Conservation (phyloP, 1,140 invertebrate genomes). For the Drosophila gunungcola region DNA sequence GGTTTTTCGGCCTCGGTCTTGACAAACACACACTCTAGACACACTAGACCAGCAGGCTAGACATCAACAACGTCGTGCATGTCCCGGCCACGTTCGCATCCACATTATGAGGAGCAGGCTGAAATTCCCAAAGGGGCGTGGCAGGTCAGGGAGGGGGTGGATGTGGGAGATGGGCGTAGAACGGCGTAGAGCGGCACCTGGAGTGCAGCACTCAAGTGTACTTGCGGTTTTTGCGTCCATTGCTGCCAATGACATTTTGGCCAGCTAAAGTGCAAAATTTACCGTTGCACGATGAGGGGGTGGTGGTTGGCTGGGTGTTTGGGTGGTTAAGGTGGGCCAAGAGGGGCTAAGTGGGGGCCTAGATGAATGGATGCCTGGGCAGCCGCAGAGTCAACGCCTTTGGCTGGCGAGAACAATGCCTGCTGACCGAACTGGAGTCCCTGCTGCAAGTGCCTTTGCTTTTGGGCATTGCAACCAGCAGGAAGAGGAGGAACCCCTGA, state of each 20-base stretch:
- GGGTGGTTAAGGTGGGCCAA: neutral
- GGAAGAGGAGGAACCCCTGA: neutral
- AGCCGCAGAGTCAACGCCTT: conserved; percentile 60
- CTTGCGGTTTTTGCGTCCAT: conserved; percentile 82
- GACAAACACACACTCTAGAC: conserved; percentile 51
- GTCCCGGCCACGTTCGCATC: conserved; percentile 69
- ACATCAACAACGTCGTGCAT: conserved; percentile 78
- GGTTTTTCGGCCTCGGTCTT: conserved; percentile 68
- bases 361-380: conserved; percentile 38
- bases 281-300: conserved; percentile 55
- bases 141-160: conserved; percentile 5
- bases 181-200: conserved; percentile 71
- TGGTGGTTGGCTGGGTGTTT: neutral
- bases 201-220: conserved; percentile 82
- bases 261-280: conserved; percentile 83
- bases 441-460: conserved; percentile 76
- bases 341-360: neutral
- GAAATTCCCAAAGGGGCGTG: conserved; percentile 15
- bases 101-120: conserved; percentile 56
- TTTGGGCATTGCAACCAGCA: conserved; percentile 56
- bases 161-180: conserved; percentile 21
- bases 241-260: conserved; percentile 81
- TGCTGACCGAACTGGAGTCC: conserved; percentile 34
- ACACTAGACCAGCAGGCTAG: conserved; percentile 63
- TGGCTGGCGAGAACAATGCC: conserved; percentile 66